Evolutionary conservation across 2,113 vertebrate species (phyloP), one percentile per base, ranked within the genome.

Genomic region (Tichodroma muraria): DNA sequence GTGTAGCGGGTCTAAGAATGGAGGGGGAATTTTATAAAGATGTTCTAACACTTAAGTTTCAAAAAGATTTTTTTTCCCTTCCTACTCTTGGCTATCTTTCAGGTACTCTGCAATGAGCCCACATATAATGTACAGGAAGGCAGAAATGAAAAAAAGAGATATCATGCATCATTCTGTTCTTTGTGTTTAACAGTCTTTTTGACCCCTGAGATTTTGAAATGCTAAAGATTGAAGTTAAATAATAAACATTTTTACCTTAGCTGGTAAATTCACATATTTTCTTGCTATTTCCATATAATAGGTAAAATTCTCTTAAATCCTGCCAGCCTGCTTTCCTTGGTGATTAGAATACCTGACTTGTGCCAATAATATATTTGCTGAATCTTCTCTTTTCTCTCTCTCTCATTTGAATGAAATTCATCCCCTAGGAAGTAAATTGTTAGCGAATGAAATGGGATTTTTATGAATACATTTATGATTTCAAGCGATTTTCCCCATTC

Each of bases 401-500:
- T 49, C 33, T 40, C 71, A 53, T 66, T 40, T 92, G 82, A 95
- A 94, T 50, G 52, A 78, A 93, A 84, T 71, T 78, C 59, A 44
- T 15, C 68, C 76, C 63, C 80, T 93, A 65, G 52, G 95, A 89
- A 94, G 79, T 56, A 78, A 94, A 86, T 65, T 80, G 69, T 57
- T 85, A 90, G 64, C 90, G 91, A 95, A 95, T 80, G 49, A 85
- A 84, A 93, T 65, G 56, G 28, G 16, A 8, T 78, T 93, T 93
- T 86, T 85, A 68, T 85, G 60, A 95, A 91, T 78, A 80, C 56
- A 73, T 94, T 92, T 89, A 61, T 60, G 71, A 71, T 88, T 94
- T 85, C 42, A 53, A 64, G 92, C 1, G 0, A 30, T 75, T 71
- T 85, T 59, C 88, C 76, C 82, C 37, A 19, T 88, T 76, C 78